Percentiles rank a stretch among this genome's conserved stretches.
Evolutionary conservation across 2,797 vertebrate species (phyloP).

Genomic region (Neosilurus mollespiculum): DNA sequence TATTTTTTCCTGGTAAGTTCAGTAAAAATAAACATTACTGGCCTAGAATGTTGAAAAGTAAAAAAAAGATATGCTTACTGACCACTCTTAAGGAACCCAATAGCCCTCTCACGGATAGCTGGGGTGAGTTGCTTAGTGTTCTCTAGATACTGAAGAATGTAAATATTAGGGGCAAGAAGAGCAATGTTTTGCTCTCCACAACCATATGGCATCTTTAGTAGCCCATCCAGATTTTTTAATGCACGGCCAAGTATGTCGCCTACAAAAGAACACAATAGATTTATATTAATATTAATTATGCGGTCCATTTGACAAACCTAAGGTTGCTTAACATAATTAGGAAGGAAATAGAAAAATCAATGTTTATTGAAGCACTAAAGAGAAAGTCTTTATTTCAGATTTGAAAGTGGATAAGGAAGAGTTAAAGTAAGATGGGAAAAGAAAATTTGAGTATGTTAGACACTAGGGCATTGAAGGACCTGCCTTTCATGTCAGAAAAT

Average conservation of each 20-base stretch:
- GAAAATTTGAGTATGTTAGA: too few relatives aligned
- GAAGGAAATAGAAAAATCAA: too few relatives aligned
- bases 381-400: too few relatives aligned
- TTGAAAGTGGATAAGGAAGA: too few relatives aligned
- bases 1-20: not conserved
- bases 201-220: conserved; percentile 77
- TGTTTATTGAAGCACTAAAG: too few relatives aligned
- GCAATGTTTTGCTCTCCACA: conserved; percentile 85
- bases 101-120: conserved; percentile 63
- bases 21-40: too few relatives aligned
- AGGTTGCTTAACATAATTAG: too few relatives aligned
- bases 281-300: too few relatives aligned
- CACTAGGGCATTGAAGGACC: too few relatives aligned
- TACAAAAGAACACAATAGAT: conserved; percentile 50
- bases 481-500: too few relatives aligned
- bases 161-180: conserved; percentile 78
- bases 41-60: not conserved
- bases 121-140: conserved; percentile 72
- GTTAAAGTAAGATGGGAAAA: too few relatives aligned
- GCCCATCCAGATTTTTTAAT: conserved; percentile 74
- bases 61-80: conserved; percentile 46
- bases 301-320: too few relatives aligned
- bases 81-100: conserved; percentile 71
- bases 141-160: conserved; percentile 76
- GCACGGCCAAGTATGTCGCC: conserved; percentile 79